Evolutionary conservation across 1,140 invertebrate species (phyloP).

Genomic region (Drosophila insularis): DNA sequence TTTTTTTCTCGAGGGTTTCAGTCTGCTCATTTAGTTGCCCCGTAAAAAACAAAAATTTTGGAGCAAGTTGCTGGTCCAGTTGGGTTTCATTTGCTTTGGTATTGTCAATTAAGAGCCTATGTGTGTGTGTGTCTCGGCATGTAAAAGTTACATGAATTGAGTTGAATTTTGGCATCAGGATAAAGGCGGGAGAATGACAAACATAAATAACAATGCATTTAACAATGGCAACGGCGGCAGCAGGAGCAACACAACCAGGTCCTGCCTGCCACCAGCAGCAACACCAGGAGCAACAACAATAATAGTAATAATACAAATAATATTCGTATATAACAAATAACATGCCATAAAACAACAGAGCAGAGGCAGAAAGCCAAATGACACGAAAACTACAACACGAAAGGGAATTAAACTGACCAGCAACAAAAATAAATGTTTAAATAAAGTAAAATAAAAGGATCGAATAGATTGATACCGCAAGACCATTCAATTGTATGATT

Average conservation of each 20-base stretch:
- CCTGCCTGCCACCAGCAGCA: conserved; percentile 36
- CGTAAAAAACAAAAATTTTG: conserved; percentile 6
- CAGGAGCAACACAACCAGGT: conserved; percentile 36
- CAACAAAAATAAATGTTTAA: conserved; percentile 15
- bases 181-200: conserved; percentile 50
- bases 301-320: conserved; percentile 58
- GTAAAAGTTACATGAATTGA: conserved; percentile 16
- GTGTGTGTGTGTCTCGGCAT: conserved; percentile 9
- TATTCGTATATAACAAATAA: conserved; percentile 60
- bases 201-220: conserved; percentile 63
- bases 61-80: neutral
- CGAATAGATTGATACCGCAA: neutral
- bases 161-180: conserved; percentile 15
- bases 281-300: conserved; percentile 19
- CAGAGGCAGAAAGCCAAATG: conserved; percentile 37
- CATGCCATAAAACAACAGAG: conserved; percentile 66
- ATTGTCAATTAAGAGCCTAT: conserved; percentile 48
- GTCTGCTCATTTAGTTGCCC: conserved; percentile 2
- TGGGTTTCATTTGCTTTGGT: conserved; percentile 25
- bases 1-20: neutral
- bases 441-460: neutral
- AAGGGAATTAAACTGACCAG: conserved; percentile 15
- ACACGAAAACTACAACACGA: conserved; percentile 33
- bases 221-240: conserved; percentile 45
- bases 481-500: neutral